Conservation (phyloP, 2,888 invertebrate genomes). For the Cremastobaeus sp. region DNA sequence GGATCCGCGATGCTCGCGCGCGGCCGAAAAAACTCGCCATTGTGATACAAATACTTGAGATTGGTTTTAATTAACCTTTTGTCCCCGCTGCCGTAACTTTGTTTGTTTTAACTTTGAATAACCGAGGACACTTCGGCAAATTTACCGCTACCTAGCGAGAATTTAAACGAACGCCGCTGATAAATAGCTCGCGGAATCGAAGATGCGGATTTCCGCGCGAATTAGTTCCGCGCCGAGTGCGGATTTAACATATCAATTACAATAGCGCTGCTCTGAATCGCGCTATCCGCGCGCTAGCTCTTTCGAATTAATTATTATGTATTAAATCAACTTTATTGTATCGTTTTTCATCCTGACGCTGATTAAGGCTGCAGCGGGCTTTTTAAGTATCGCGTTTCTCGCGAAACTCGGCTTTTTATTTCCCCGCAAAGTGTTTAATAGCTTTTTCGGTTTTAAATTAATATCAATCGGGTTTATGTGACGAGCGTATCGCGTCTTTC, state of each 20-base stretch:
- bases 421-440: neutral
- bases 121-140: slow-evolving; percentile 9
- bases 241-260: no score
- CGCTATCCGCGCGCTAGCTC: no score
- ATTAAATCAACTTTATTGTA: slow-evolving; percentile 15
- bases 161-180: neutral
- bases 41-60: slow-evolving; percentile 38
- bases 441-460: no score
- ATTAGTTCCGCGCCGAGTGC: no score
- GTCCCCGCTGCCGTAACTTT: slow-evolving; percentile 16
- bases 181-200: neutral
- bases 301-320: no score
- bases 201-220: no score
- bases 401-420: neutral
- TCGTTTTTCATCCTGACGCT: slow-evolving; percentile 21
- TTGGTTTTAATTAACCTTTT: slow-evolving; percentile 44
- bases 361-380: slow-evolving; percentile 28
- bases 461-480: no score
- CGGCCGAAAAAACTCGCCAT: slow-evolving; percentile 23
- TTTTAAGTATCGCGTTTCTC: slow-evolving; percentile 32
- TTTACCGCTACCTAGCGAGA: neutral
- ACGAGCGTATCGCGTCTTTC: no score
- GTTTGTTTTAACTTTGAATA: slow-evolving; percentile 27
- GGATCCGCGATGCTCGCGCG: slow-evolving; percentile 15
- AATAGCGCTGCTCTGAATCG: no score